Evolutionary conservation across 2,888 invertebrate genomes (phyloP).

Genomic region (Lycocerus yunnanus): DNA sequence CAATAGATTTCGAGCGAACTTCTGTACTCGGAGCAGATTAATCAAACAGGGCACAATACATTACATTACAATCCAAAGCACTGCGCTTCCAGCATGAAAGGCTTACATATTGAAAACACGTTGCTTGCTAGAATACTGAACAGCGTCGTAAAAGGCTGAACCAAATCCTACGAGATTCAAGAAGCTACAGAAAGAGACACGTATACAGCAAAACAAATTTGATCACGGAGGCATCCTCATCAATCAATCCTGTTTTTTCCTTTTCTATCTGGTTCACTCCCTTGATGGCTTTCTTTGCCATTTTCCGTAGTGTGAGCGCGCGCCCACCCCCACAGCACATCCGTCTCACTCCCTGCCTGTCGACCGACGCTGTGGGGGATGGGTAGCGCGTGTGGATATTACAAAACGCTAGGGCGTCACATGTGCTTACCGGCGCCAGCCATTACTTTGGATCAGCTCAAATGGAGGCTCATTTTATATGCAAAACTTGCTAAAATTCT

Average conservation of each 20-base stretch:
- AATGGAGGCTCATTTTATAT: slow-evolving; percentile 38
- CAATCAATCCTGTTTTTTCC: slow-evolving; percentile 55
- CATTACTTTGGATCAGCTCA: slow-evolving; percentile 45
- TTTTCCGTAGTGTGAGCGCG: slow-evolving; percentile 49
- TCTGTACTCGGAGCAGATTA: slow-evolving; percentile 36
- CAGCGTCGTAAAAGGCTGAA: slow-evolving; percentile 41
- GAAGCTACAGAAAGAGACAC: slow-evolving; percentile 49
- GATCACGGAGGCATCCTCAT: slow-evolving; percentile 56
- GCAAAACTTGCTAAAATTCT: slow-evolving; percentile 34
- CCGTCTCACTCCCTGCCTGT: slow-evolving; percentile 34
- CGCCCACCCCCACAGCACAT: slow-evolving; percentile 37
- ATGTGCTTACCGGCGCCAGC: slow-evolving; percentile 47
- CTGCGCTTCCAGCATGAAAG: slow-evolving; percentile 37
- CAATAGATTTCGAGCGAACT: slow-evolving; percentile 20
- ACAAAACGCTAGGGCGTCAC: slow-evolving; percentile 41
- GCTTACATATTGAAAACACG: slow-evolving; percentile 47
- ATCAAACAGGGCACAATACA: slow-evolving; percentile 44
- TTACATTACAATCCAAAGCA: slow-evolving; percentile 39
- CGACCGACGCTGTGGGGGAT: slow-evolving; percentile 33
- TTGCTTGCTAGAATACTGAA: slow-evolving; percentile 40
- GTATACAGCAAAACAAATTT: slow-evolving; percentile 56
- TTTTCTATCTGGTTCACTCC: slow-evolving; percentile 50
- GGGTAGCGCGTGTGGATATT: slow-evolving; percentile 41
- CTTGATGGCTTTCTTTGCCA: slow-evolving; percentile 55
- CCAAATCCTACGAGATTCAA: slow-evolving; percentile 41